Evolutionary conservation across 2,888 invertebrate genomes (phyloP), one percentile per base, ranked within the genome.

Genomic region (Drosophila lutescens): DNA sequence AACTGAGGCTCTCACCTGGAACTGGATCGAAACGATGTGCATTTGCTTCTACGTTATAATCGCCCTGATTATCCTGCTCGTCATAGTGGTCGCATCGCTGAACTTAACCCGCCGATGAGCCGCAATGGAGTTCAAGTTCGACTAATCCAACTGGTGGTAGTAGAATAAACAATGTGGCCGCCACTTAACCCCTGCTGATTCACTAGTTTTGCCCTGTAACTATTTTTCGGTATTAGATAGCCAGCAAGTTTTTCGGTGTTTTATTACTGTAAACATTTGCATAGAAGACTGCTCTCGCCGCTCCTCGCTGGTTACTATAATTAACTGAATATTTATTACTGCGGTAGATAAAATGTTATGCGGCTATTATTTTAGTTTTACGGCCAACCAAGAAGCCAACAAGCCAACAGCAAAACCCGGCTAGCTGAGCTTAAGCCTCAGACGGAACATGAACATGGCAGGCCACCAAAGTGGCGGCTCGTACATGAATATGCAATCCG

Each of bases 301-400:
- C 41, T 20, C 23, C 26, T 44, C 43, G 38, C n/a, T 41, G 50
- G 72, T 53, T 47, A 56, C 87, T 86, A 88, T 85, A 88, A 85
- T 85, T 85, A 85, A 85, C 84, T 88, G 79, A 75, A 79, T 85
- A 85, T 85, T 85, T 85, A 85, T 85, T 85, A 85, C 85, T 85
- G 85, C 85, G 85, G 85, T 85, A 88, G 88, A 85, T 85, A 85
- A 88, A 88, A 86, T 88, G 85, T 79, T 86, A 88, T 85, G 87
- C 88, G 75, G 85, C 85, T 79, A 84, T 88, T 85, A 85, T 88
- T 85, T 86, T 81, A 86, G 85, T 85, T 85, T 85, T 84, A 88
- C 84, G 87, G 84, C 65, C 74, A 60, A 70, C 53, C 71, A 65
- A 66, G 80, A 80, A 77, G 77, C 77, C 77, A 76, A 66, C 67